Evolutionary conservation across 1,140 invertebrate species (phyloP), one percentile per base, ranked within the genome.

Genomic region (Dinoponera quadriceps): DNA sequence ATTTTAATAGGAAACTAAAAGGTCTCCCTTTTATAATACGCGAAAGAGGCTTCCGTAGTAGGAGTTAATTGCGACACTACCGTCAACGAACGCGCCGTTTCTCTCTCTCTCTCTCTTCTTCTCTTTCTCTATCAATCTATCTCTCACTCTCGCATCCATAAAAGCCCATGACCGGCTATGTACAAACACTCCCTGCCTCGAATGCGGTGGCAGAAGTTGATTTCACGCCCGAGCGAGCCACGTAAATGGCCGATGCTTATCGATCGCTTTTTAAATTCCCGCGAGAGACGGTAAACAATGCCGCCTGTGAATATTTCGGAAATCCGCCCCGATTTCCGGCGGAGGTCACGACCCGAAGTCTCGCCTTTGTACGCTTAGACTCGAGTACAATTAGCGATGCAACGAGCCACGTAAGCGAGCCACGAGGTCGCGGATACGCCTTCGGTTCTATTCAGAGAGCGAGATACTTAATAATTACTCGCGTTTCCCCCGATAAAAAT

Each of bases 1-100:
- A 57, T 80, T 80, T 80, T 80, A 80, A 80, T 80, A 80, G 65
- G 62, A 57, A 80, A 80, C 38, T 69, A 59, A 80, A 69, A 69
- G 49, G 75, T 22, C 51, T 44, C 65, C n/a, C 38, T 71, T 69
- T 16, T 49, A 68, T 57, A 38, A 68, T 69, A 38, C 33, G 54
- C 63, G 7, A 33, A 7, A 33, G 49, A 20, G 65, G 51, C 65
- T 80, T 80, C 65, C 65, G 51, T 69, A 22, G 51, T 44, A 69
- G 65, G 51, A 80, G 33, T 57, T 71, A 69, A 80, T 80, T 69
- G 75, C 75, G 75, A 59, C 75, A 80, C 75, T 51, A 51, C 18
- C 38, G 73, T 74, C 71, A 73, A 20, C 3, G 38, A 44, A 44
- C 3, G 38, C 38, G 33, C 22, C 29, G 49, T 71, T 51, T 51